These are phyloP conservation scores for Morone chrysops DNA, from an alignment of 2,113 vertebrate genomes.

Conservation along the genomic window DNA sequence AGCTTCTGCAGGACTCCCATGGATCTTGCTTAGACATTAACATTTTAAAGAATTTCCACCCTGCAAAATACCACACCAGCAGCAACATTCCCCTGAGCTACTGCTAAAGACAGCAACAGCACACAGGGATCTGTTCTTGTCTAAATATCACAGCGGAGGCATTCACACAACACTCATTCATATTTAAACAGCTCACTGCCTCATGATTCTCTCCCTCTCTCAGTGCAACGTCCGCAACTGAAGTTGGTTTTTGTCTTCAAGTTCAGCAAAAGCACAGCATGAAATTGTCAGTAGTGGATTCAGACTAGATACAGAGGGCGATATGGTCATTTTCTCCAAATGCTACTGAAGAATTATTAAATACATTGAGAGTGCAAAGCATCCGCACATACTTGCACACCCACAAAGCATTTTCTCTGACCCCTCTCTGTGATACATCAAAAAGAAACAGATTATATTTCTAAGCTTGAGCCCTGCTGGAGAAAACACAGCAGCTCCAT, in stretches of 20 bases:
- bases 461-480: background rate
- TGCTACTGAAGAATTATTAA: constrained; percentile 12
- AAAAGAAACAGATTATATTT: constrained; percentile 31
- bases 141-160: constrained; percentile 61
- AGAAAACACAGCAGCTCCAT: constrained; percentile 53
- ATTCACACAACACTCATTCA: constrained; percentile 70
- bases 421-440: constrained; percentile 27
- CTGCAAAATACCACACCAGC: constrained; percentile 17
- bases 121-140: constrained; percentile 51
- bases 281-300: constrained; percentile 15
- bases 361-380: constrained; percentile 16
- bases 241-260: constrained; percentile 24
- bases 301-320: background rate
- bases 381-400: constrained; percentile 21
- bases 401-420: constrained; percentile 40
- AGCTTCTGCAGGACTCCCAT: constrained; percentile 18
- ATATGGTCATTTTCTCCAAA: constrained; percentile 25
- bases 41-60: constrained; percentile 34
- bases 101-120: constrained; percentile 15
- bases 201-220: constrained; percentile 18
- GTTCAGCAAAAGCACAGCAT: constrained; percentile 43
- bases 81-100: constrained; percentile 38
- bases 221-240: constrained; percentile 26
- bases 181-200: constrained; percentile 64
- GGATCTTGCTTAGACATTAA: constrained; percentile 25